These are phyloP conservation scores for Borostomias antarcticus DNA, from an alignment of 2,797 vertebrate genomes.

Conservation along the genomic window DNA sequence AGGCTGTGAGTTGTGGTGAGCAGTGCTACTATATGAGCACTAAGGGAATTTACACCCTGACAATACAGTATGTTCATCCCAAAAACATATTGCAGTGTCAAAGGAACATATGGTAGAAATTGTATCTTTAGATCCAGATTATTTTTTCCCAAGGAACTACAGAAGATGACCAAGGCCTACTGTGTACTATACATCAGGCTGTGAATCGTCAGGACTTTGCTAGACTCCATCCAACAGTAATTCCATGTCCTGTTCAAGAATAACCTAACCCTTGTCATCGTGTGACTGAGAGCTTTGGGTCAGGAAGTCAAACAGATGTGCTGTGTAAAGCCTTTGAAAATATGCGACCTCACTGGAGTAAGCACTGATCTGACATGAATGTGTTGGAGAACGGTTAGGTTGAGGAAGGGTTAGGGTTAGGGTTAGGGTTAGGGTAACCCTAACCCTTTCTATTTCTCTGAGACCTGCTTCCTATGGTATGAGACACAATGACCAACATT, in stretches of 20 bases:
- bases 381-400: background rate
- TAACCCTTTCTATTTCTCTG: background rate
- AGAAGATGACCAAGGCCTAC: background rate
- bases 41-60: too few species aligned
- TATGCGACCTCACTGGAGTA: background rate
- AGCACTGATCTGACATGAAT: background rate
- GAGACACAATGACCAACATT: slow-evolving; percentile 26
- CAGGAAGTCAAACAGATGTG: background rate
- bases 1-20: too few species aligned
- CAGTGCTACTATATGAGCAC: too few species aligned
- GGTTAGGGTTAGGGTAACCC: too few species aligned
- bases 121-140: too few species aligned
- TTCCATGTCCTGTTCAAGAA: background rate
- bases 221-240: background rate
- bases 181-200: background rate
- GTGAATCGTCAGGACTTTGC: background rate
- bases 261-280: slow-evolving; percentile 21
- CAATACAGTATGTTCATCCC: too few species aligned
- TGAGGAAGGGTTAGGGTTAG: too few species aligned
- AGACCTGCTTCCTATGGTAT: background rate
- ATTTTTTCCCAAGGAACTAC: background rate
- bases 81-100: too few species aligned
- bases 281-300: slow-evolving; percentile 29
- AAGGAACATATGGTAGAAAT: too few species aligned
- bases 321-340: background rate